phyloP scores from a whole-genome alignment of 2,888 invertebrate species.

The Scaeva pyrastri region DNA sequence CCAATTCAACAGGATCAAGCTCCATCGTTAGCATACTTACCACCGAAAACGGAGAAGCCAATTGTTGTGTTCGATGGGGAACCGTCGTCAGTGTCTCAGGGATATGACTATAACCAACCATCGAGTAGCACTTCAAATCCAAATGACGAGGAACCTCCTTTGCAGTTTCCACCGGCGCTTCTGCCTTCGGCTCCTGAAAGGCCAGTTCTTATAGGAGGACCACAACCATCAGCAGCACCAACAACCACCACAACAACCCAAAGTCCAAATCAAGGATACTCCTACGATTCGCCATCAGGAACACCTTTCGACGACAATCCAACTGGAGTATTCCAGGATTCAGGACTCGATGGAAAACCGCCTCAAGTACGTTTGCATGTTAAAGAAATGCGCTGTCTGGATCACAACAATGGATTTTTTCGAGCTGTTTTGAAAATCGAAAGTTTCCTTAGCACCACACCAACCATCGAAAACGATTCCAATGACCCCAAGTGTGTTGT shows the following conservation, averaged over 20 bases:
- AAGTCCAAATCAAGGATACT: constrained; percentile 44
- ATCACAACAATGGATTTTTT: constrained; percentile 81
- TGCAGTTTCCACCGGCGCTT: constrained; percentile 49
- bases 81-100: constrained; percentile 10
- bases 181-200: constrained; percentile 43
- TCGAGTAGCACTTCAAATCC: constrained; percentile 47
- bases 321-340: constrained; percentile 17
- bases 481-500: constrained; percentile 80
- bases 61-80: constrained; percentile 79
- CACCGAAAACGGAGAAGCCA: constrained; percentile 75
- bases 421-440: constrained; percentile 83
- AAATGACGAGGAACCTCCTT: constrained; percentile 34
- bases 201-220: neutral
- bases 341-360: constrained; percentile 33
- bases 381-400: constrained; percentile 82
- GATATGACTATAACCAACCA: constrained; percentile 61
- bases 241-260: constrained; percentile 8
- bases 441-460: constrained; percentile 81
- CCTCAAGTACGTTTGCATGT: constrained; percentile 79
- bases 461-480: constrained; percentile 82
- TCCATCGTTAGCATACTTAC: constrained; percentile 49
- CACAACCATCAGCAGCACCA: neutral
- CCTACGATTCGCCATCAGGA: constrained; percentile 65
- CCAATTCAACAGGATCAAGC: constrained; percentile 73
- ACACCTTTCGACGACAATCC: constrained; percentile 56